Evolutionary conservation across 1,140 invertebrate species (phyloP).

Genomic region (Papilio polyxenes): DNA sequence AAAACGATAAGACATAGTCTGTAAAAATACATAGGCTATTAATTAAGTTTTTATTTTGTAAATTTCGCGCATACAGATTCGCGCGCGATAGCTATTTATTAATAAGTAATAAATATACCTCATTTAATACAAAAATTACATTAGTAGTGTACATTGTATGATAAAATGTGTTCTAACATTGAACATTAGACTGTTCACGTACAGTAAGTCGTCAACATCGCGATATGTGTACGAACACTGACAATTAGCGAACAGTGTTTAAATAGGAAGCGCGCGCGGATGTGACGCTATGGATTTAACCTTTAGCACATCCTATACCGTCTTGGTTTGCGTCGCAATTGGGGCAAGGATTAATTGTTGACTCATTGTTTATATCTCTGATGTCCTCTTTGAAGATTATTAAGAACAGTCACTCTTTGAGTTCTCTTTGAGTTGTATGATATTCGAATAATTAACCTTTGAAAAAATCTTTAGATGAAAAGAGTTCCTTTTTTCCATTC

Average conservation of each 20-base stretch:
- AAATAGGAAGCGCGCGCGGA: constrained; percentile 74
- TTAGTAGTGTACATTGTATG: constrained; percentile 1
- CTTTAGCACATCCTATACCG: constrained; percentile 71
- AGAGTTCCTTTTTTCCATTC: neutral
- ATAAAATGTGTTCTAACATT: constrained; percentile 31
- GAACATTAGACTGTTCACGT: constrained; percentile 20
- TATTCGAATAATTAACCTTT: constrained; percentile 10
- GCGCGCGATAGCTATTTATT: no score
- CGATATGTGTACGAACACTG: constrained; percentile 51
- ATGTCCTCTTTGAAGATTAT: constrained; percentile 7
- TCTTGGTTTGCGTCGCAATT: constrained; percentile 66
- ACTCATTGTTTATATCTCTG: constrained; percentile 49
- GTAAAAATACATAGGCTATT: no score
- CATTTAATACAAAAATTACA: no score
- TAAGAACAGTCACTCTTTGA: neutral
- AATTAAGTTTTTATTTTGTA: no score
- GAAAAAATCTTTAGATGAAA: constrained; percentile 1
- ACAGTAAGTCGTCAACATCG: constrained; percentile 30
- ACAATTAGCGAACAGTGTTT: constrained; percentile 65
- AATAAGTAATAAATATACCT: no score
- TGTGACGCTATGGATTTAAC: constrained; percentile 76
- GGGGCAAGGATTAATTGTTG: constrained; percentile 56
- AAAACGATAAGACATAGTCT: no score
- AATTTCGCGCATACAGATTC: no score
- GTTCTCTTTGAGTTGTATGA: neutral